These are phyloP conservation scores for Leguminivora glycinivorella DNA, from an alignment of 1,140 invertebrate species.

Conservation along the genomic window DNA sequence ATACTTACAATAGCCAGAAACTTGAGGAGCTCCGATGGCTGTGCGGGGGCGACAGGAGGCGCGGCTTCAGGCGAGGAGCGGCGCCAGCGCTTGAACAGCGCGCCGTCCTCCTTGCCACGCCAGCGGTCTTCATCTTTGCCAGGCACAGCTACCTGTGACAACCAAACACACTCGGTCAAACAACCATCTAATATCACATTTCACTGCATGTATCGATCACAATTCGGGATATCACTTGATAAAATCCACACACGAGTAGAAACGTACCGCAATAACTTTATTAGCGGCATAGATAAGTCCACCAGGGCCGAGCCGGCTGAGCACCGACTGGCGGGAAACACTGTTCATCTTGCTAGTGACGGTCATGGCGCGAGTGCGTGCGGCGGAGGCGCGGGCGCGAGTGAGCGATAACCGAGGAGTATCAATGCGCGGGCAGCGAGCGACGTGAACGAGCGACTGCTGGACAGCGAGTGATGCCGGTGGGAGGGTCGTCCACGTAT, in stretches of 20 bases:
- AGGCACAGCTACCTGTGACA: slow-evolving; percentile 72
- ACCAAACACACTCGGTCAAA: slow-evolving; percentile 65
- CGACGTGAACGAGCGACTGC: slow-evolving; percentile 56
- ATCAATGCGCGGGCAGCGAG: slow-evolving; percentile 52
- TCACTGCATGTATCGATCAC: slow-evolving; percentile 38
- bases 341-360: slow-evolving; percentile 78
- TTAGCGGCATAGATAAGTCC: slow-evolving; percentile 71
- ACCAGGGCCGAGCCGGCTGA: slow-evolving; percentile 69
- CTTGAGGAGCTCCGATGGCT: slow-evolving; percentile 74
- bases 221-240: slow-evolving; percentile 41
- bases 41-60: slow-evolving; percentile 50
- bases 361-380: slow-evolving; percentile 67
- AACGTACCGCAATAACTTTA: slow-evolving; percentile 75
- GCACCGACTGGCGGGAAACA: slow-evolving; percentile 70
- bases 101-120: slow-evolving; percentile 69
- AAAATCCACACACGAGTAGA: slow-evolving; percentile 53
- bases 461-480: slow-evolving; percentile 65
- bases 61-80: slow-evolving; percentile 49
- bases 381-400: slow-evolving; percentile 52
- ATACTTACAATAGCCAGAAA: slow-evolving; percentile 78
- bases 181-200: slow-evolving; percentile 48
- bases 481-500: slow-evolving; percentile 60
- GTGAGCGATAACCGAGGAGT: slow-evolving; percentile 47
- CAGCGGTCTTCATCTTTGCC: slow-evolving; percentile 72
- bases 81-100: slow-evolving; percentile 68